Conservation (phyloP, 2,888 invertebrate genomes). For the Liopterus haemorrhoidalis region DNA sequence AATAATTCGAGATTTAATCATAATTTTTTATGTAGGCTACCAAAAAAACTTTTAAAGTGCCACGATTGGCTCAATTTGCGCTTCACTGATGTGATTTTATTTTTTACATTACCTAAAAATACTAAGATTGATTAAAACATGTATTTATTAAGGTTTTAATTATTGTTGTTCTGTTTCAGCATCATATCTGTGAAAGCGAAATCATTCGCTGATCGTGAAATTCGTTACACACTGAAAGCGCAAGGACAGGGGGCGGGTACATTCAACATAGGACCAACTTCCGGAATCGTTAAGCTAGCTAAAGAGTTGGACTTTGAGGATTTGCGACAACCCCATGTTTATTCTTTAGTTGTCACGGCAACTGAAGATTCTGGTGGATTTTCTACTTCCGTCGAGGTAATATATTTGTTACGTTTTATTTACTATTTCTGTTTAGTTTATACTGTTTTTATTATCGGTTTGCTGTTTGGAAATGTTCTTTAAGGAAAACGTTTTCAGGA, state of each 20-base stretch:
- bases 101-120: background rate
- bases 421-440: too few species aligned
- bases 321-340: constrained; percentile 86
- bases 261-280: constrained; percentile 90
- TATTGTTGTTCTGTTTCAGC: constrained; percentile 65
- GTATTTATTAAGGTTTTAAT: too few species aligned
- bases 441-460: too few species aligned
- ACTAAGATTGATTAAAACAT: background rate
- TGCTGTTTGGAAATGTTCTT: too few species aligned
- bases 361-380: constrained; percentile 97
- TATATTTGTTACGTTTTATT: constrained; percentile 13
- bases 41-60: too few species aligned
- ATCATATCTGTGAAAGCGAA: constrained; percentile 96
- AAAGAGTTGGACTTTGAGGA: constrained; percentile 97
- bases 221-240: constrained; percentile 91
- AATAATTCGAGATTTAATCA: too few species aligned
- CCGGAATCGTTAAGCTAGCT: constrained; percentile 91
- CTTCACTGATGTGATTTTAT: background rate
- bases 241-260: constrained; percentile 92
- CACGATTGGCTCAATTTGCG: too few species aligned
- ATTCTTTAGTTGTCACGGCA: constrained; percentile 86
- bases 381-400: constrained; percentile 88
- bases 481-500: too few species aligned
- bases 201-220: constrained; percentile 93
- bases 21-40: too few species aligned